Percentiles rank a stretch among this genome's conserved stretches.
Conservation (phyloP, 2,888 invertebrate genomes). For the Sesia apiformis region DNA sequence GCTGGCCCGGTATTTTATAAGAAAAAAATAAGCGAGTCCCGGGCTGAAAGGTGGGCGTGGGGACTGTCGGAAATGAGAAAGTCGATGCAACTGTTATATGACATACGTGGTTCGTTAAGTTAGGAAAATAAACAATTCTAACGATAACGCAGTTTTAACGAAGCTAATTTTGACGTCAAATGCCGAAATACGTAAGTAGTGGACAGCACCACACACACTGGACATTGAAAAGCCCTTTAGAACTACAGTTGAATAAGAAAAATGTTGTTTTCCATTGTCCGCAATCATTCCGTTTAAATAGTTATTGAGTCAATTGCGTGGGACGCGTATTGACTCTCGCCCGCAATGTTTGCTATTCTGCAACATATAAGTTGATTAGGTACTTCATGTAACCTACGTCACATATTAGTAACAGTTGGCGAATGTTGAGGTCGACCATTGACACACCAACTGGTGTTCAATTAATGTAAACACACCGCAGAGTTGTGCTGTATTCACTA, state of each 20-base stretch:
- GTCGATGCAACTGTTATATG: conserved; percentile 70
- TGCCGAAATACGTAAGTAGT: not conserved
- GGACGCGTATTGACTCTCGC: not conserved
- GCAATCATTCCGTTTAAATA: not conserved
- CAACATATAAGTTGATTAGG: not conserved
- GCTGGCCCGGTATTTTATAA: conserved; percentile 49
- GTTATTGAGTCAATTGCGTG: not conserved
- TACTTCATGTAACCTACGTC: conserved; percentile 5
- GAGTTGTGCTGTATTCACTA: conserved; percentile 10
- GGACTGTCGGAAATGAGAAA: conserved; percentile 62
- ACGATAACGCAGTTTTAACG: conserved; percentile 29
- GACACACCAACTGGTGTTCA: conserved; percentile 25
- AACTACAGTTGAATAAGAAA: not conserved
- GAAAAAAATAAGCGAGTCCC: conserved; percentile 61
- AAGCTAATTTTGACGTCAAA: conserved; percentile 26
- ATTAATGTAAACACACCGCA: conserved; percentile 10
- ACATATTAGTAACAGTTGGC: conserved; percentile 19
- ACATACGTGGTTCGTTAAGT: conserved; percentile 62
- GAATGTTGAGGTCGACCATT: conserved; percentile 26
- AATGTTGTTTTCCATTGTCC: not conserved
- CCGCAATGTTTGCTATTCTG: not conserved
- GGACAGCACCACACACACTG: not conserved
- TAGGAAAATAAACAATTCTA: conserved; percentile 52
- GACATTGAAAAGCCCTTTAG: not conserved
- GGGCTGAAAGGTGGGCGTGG: conserved; percentile 61